Percentiles rank a stretch among this genome's conserved stretches.
Conservation (phyloP, 2,888 invertebrate species). For the Parelbella ahira region DNA sequence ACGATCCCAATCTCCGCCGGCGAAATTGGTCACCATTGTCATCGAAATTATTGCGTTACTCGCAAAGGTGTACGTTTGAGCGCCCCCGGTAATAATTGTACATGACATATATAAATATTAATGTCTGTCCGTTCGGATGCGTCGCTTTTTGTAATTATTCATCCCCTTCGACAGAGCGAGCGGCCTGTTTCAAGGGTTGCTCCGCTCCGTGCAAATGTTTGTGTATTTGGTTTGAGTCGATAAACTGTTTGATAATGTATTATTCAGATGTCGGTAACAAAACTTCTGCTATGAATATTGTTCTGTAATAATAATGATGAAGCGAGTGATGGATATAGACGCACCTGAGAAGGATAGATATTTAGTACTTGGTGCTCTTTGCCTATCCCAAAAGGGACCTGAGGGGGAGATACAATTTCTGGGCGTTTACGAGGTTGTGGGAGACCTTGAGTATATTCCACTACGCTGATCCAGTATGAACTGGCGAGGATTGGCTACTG, state of each 20-base stretch:
- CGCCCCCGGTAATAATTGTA: slow-evolving; percentile 45
- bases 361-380: too few relatives aligned
- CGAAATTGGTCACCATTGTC: slow-evolving; percentile 10
- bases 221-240: slow-evolving; percentile 6
- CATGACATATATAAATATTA: slow-evolving; percentile 53
- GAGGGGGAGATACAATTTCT: too few relatives aligned
- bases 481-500: too few relatives aligned
- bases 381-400: too few relatives aligned
- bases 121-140: slow-evolving; percentile 42
- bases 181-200: slow-evolving; percentile 2
- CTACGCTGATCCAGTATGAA: too few relatives aligned
- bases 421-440: too few relatives aligned
- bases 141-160: slow-evolving; percentile 34
- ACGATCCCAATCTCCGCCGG: not conserved
- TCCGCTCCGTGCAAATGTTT: slow-evolving; percentile 6
- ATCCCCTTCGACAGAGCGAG: slow-evolving; percentile 28
- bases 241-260: slow-evolving; percentile 12
- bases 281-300: not conserved
- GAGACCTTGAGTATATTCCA: too few relatives aligned
- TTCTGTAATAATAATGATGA: too few relatives aligned
- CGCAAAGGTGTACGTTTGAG: slow-evolving; percentile 34
- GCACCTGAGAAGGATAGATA: too few relatives aligned
- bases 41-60: slow-evolving; percentile 34
- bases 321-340: too few relatives aligned
- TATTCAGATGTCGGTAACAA: too few relatives aligned